Evolutionary conservation across 2,888 invertebrate genomes (phyloP), one percentile per base, ranked within the genome.

Genomic region (Nomada hirtipes): DNA sequence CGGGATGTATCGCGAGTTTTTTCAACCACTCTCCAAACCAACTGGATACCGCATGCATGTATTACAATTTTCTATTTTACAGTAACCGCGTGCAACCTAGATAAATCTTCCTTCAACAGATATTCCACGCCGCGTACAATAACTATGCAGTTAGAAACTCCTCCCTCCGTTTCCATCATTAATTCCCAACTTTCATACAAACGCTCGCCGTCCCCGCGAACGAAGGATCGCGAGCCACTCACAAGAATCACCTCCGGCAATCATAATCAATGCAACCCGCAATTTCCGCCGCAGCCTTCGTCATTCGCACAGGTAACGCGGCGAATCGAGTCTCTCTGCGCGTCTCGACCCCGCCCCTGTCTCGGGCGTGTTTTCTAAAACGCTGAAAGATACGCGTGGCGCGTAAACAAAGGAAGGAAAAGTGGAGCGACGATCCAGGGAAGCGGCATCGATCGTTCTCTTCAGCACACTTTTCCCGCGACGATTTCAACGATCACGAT

Each of bases 341-440:
- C 69, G 69, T 47, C 47, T 59, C 29, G 57, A 59, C 44, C 44
- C 57, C 57, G 42, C 44, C 44, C n/a, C 44, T 9, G n/a, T 15
- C 52, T 4, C 52, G 2, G 7, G 23, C 10, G 36, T 42, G 53
- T 55, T 75, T 53, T 69, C 71, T 70, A 42, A 29, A 70, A 44
- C 44, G 52, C 11, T 11, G 2, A 18, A 36, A 52, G 18, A 44
- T 3, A 50, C 18, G 29, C 4, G 26, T 44, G 15, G 50, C n/a
- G 20, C 61, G 7, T 13, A 42, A 55, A 59, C 63, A 63, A 72
- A 23, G 50, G 55, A 55, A 42, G 69, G 42, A 77, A 77, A 79
- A 78, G 78, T 79, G 57, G 79, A 79, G 26, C 79, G 57, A 78
- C 60, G 67, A 26, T 76, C 53, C 23, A 53, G 11, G 26, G 76